Base-by-base conservation (phyloP, 2,888 invertebrate species). In the Hecatera dysodea region DNA sequence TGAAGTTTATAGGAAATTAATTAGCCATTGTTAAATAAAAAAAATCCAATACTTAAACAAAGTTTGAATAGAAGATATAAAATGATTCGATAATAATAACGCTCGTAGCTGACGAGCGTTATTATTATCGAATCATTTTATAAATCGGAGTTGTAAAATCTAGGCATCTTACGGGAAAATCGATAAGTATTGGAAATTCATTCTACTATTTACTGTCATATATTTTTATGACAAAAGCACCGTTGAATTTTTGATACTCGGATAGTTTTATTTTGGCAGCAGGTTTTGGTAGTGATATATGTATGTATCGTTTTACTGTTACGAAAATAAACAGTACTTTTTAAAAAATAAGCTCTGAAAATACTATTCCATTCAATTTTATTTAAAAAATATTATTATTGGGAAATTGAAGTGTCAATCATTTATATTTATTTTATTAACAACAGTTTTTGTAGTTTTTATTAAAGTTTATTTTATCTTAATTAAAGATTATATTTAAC, bases 1-100 rank as follows among this genome's bases (percentile, higher is more conserved):
- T 56, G 57, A 66, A 59, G 67, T 81, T 81, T 72, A 64, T 67
- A 56, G 61, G 44, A 48, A 59, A 52, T 56, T 72, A 82, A 78
- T 82, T 83, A 81, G 60, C 72, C 55, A 69, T 72, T 67, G 50
- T 57, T 39, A 33, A 19, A 69, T 73, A 39, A 52, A 29, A 63
- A 65, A 70, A 63, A 60, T 75, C 9, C 62, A 53, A 67, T 70
- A 75, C 36, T n/a, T n/a, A n/a, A n/a, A 72, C 27, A 29, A 62
- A 64, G 42, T 22, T 67, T 71, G 33, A 12, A 42, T 27, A 27
- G 27, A 39, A n/a, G n/a, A n/a, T n/a, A n/a, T n/a, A n/a, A n/a
- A n/a, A n/a, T n/a, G n/a, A n/a, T n/a, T n/a, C n/a, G n/a, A n/a
- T n/a, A n/a, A n/a, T n/a, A n/a, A n/a, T n/a, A n/a, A n/a, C n/a